These are phyloP conservation scores for Liolophura sinensis DNA, from an alignment of 1,140 invertebrate species.

Conservation along the genomic window DNA sequence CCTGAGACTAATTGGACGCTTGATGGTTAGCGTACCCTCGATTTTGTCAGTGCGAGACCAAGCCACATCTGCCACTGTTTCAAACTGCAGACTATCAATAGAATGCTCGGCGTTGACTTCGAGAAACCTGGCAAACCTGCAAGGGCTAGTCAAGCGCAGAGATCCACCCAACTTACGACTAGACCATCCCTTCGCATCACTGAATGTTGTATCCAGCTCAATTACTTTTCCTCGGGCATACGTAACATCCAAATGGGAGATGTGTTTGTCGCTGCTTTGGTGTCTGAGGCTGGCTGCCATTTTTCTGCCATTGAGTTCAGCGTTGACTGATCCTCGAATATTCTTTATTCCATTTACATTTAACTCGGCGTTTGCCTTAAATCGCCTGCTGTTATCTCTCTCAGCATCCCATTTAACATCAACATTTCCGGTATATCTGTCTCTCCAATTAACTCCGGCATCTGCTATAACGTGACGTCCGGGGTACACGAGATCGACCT, in stretches of 20 bases:
- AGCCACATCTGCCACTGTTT: no score
- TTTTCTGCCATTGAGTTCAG: slow-evolving; percentile 14
- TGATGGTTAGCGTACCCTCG: no score
- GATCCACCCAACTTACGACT: no score
- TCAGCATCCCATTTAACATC: slow-evolving; percentile 38
- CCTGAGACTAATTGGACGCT: not conserved
- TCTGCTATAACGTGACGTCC: slow-evolving; percentile 6
- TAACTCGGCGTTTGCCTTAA: slow-evolving; percentile 11
- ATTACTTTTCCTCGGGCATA: slow-evolving; percentile 33
- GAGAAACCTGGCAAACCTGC: no score
- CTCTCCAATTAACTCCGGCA: slow-evolving; percentile 1
- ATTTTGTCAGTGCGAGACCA: no score
- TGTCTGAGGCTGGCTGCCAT: slow-evolving; percentile 21
- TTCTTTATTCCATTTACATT: slow-evolving; percentile 13
- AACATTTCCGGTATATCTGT: slow-evolving; percentile 20
- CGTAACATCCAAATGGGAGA: slow-evolving; percentile 20
- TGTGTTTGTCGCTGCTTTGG: slow-evolving; percentile 10
- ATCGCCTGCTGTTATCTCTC: slow-evolving; percentile 14
- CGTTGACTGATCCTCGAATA: slow-evolving; percentile 9
- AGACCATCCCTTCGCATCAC: no score
- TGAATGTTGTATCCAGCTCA: slow-evolving; percentile 9
- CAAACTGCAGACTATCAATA: no score
- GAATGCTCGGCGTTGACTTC: no score
- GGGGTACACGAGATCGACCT: slow-evolving; percentile 9
- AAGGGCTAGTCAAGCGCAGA: no score